Evolutionary conservation across 2,797 vertebrate species (phyloP).

Genomic region (Triplophysa bombifrons): DNA sequence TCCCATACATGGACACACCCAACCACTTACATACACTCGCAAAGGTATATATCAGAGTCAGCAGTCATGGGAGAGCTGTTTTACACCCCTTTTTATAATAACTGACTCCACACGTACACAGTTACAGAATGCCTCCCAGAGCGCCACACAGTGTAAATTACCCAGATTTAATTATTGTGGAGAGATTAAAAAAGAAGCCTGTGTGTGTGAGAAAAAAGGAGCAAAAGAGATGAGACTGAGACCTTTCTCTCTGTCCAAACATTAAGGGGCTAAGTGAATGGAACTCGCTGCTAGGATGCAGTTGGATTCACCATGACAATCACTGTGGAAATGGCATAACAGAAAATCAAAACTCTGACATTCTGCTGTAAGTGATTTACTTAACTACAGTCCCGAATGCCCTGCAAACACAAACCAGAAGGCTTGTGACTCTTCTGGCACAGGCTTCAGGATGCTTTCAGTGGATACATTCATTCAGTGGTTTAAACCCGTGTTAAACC

Average conservation of each 20-base stretch:
- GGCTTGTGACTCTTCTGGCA: not conserved
- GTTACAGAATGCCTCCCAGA: conserved; percentile 71
- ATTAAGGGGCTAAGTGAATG: conserved; percentile 59
- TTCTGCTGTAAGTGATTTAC: conserved; percentile 58
- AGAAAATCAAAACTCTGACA: conserved; percentile 62
- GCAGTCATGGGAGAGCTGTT: conserved; percentile 22
- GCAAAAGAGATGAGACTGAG: not conserved
- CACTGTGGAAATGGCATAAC: conserved; percentile 64
- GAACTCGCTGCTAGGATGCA: conserved; percentile 57
- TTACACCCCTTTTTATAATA: conserved; percentile 45
- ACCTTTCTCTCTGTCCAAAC: conserved; percentile 62
- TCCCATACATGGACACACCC: conserved; percentile 33
- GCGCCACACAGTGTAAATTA: conserved; percentile 65
- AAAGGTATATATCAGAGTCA: conserved; percentile 17
- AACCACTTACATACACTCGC: conserved; percentile 33
- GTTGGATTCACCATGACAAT: conserved; percentile 63
- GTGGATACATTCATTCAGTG: too few species aligned
- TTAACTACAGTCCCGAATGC: conserved; percentile 4
- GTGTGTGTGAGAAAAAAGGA: conserved; percentile 13
- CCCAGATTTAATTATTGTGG: conserved; percentile 73
- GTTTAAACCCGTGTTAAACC: too few species aligned
- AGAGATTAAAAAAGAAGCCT: conserved; percentile 37
- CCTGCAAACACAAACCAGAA: not conserved
- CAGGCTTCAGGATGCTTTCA: too few species aligned
- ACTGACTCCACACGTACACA: conserved; percentile 37